phyloP scores from a whole-genome alignment of 2,888 invertebrate genomes.

The Epinotia brunnichana region DNA sequence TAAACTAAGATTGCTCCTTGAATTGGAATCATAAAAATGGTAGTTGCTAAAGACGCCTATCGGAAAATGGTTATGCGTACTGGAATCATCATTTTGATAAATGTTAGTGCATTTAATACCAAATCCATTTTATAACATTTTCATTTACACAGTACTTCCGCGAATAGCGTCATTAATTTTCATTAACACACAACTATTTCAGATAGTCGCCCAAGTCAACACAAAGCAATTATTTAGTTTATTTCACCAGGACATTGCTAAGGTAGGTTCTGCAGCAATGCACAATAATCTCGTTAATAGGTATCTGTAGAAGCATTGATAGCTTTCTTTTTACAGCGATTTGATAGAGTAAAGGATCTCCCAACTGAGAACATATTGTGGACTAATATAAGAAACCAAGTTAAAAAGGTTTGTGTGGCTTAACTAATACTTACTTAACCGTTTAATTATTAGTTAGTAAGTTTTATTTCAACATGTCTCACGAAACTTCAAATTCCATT shows the following conservation, averaged over 20 bases:
- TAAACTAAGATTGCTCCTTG: constrained; percentile 28
- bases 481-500: too few species aligned
- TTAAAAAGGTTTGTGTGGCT: not conserved
- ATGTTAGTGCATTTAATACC: constrained; percentile 4
- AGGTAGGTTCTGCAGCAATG: not conserved
- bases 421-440: not conserved
- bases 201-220: constrained; percentile 11
- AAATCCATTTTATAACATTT: not conserved
- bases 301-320: not conserved
- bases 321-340: constrained; percentile 15
- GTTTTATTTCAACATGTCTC: too few species aligned
- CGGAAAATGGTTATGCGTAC: constrained; percentile 20
- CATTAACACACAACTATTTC: not conserved
- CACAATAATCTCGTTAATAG: not conserved
- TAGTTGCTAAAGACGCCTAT: not conserved
- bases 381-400: not conserved
- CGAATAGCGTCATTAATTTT: not conserved
- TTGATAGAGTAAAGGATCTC: not conserved
- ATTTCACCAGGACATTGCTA: constrained; percentile 8
- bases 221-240: not conserved
- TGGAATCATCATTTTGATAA: constrained; percentile 21
- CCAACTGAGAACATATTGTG: not conserved
- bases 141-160: not conserved
- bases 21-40: constrained; percentile 11
- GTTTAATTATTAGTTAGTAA: too few species aligned